phyloP scores from a whole-genome alignment of 2,888 invertebrate genomes.

The Peribatodes rhomboidaria region DNA sequence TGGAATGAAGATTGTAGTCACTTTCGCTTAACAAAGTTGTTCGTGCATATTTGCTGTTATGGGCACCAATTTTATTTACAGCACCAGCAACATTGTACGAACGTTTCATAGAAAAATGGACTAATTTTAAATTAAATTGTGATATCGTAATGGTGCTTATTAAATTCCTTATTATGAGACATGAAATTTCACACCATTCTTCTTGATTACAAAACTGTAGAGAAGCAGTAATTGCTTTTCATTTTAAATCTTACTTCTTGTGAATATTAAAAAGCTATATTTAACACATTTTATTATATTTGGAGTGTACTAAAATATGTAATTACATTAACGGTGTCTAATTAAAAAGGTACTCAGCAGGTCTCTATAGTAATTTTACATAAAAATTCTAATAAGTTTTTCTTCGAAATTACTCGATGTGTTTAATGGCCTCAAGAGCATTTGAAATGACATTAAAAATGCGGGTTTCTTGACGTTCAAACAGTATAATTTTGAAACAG shows the following conservation, averaged over 20 bases:
- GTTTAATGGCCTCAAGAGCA: slow-evolving; percentile 27
- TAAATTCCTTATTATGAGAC: slow-evolving; percentile 5
- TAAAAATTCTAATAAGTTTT: slow-evolving; percentile 39
- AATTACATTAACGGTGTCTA: slow-evolving; percentile 40
- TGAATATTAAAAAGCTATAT: slow-evolving; percentile 28
- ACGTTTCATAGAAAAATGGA: slow-evolving; percentile 10
- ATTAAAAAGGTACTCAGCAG: slow-evolving; percentile 36
- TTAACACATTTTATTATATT: slow-evolving; percentile 32
- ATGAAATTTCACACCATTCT: slow-evolving; percentile 19
- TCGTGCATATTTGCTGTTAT: slow-evolving; percentile 40
- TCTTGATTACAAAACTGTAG: slow-evolving; percentile 11
- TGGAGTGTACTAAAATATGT: slow-evolving; percentile 27
- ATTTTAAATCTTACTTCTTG: slow-evolving; percentile 4
- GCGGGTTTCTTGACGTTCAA: slow-evolving; percentile 44
- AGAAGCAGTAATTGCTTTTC: slow-evolving; percentile 14
- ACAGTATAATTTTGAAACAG: slow-evolving; percentile 19
- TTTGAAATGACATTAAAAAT: slow-evolving; percentile 54
- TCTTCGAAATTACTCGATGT: slow-evolving; percentile 35
- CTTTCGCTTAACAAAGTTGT: slow-evolving; percentile 52
- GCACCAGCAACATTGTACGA: slow-evolving; percentile 22
- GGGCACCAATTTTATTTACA: slow-evolving; percentile 39
- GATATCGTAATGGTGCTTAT: slow-evolving; percentile 9
- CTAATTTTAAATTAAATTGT: slow-evolving; percentile 7
- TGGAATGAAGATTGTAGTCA: slow-evolving; percentile 51
- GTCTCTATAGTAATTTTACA: slow-evolving; percentile 28